These are phyloP conservation scores for Actenoides hombroni DNA, from an alignment of 2,113 vertebrate species.

Conservation along the genomic window DNA sequence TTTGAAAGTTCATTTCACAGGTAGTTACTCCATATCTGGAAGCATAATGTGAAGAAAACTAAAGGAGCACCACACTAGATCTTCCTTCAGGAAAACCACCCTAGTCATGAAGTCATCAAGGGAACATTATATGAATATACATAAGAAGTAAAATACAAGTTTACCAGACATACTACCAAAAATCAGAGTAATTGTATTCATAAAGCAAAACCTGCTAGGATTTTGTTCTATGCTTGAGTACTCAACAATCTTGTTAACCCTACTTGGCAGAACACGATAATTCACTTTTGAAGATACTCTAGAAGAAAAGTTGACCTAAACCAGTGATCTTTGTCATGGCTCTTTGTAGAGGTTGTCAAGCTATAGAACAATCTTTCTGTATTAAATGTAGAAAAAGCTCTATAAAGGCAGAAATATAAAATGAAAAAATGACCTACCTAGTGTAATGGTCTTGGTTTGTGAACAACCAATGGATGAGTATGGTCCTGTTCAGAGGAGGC, in stretches of 20 bases:
- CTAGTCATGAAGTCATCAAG: background rate
- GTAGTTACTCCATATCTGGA: background rate
- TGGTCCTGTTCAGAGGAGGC: background rate
- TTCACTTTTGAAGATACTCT: background rate
- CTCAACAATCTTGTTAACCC: background rate
- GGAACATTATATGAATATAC: background rate
- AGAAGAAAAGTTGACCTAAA: background rate
- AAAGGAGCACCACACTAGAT: fast-evolving
- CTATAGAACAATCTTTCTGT: background rate
- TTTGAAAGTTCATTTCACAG: background rate
- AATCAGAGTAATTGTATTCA: background rate
- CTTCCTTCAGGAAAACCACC: background rate
- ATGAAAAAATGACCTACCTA: background rate
- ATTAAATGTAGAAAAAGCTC: background rate
- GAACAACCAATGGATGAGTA: background rate
- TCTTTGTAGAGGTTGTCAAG: background rate
- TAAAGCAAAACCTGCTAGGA: background rate
- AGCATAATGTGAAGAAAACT: background rate
- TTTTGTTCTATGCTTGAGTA: background rate
- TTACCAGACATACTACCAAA: background rate
- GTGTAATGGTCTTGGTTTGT: background rate
- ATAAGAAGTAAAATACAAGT: background rate
- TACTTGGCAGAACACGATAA: background rate
- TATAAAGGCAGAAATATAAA: background rate
- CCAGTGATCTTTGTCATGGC: background rate